Evolutionary conservation across 2,888 invertebrate species (phyloP), one percentile per base, ranked within the genome.

Genomic region (Aplocera efformata): DNA sequence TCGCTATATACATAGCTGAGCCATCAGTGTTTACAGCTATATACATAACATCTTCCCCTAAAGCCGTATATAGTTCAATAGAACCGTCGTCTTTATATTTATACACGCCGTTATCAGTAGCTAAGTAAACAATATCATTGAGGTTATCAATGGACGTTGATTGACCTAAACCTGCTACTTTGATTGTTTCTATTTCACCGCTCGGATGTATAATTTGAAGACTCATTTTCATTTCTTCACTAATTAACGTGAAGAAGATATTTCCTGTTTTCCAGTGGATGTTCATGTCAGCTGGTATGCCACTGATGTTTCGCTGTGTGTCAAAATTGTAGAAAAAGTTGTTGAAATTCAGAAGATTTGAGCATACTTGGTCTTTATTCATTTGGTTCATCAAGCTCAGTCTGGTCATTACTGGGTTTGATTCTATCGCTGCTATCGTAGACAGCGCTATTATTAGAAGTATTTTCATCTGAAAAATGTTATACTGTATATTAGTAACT

Each of bases 21-120:
- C 85, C 86, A 40, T 85, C 81, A 13, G 59, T 73, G 0, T 67
- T 72, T 0, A 80, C 71, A 0, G 85, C 76, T 6, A 80, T 58
- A 40, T 86, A 88, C 86, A 88, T 88, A 0, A 88, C 80, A 41
- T 88, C 86, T 66, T 85, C 84, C 1, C 82, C 82, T 13, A 75
- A 56, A 47, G 80, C 85, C 6, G 82, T 63, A 20, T 71, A 81
- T 0, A 76, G 48, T 48, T 81, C 79, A 3, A 75, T 64, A 3
- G 76, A 67, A 0, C 72, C 65, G 33, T 81, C 79, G 6, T 79
- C 76, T 50, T 79, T 79, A 38, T 79, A 85, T 73, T 78, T 86
- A 32, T 84, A 86, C 0, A 86, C 78, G 0, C 88, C 88, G 52
- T 83, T 85, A 76, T 88, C 86, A 39, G 86, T 84, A 0, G 83